These are phyloP conservation scores for Sinocyclocheilus grahami DNA, from an alignment of 2,113 vertebrate genomes.

Conservation along the genomic window DNA sequence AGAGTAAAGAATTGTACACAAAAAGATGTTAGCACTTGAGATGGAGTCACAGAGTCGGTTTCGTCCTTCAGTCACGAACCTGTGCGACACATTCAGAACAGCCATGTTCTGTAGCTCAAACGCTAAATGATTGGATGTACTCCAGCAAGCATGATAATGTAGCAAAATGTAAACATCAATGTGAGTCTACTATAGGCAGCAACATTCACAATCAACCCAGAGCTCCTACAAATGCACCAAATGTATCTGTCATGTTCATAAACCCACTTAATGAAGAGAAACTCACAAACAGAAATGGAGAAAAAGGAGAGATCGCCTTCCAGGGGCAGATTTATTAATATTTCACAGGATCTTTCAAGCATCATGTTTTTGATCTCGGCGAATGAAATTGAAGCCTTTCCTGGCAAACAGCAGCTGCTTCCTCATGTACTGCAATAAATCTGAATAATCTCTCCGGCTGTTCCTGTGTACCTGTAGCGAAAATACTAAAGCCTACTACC, in stretches of 20 bases:
- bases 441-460: slow-evolving; percentile 30
- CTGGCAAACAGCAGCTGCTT: slow-evolving; percentile 14
- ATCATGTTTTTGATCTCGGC: slow-evolving; percentile 13
- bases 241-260: slow-evolving; percentile 20
- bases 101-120: neutral
- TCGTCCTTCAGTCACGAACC: neutral
- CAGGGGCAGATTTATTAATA: slow-evolving; percentile 12
- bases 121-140: neutral
- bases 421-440: neutral
- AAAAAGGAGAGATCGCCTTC: neutral
- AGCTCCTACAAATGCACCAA: slow-evolving; percentile 26
- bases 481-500: slow-evolving; percentile 10
- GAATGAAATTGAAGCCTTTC: slow-evolving; percentile 8
- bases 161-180: slow-evolving; percentile 35
- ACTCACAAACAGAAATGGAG: neutral
- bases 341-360: slow-evolving; percentile 15
- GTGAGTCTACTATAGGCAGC: slow-evolving; percentile 3
- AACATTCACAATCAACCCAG: slow-evolving; percentile 19
- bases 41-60: slow-evolving; percentile 61
- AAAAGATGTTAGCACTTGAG: slow-evolving; percentile 83
- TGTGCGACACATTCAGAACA: neutral
- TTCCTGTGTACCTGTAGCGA: neutral
- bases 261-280: slow-evolving; percentile 29
- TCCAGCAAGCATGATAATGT: neutral
- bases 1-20: slow-evolving; percentile 70